Base-by-base conservation (phyloP, 2,797 vertebrate genomes). In the Cirrhinus mrigala region DNA sequence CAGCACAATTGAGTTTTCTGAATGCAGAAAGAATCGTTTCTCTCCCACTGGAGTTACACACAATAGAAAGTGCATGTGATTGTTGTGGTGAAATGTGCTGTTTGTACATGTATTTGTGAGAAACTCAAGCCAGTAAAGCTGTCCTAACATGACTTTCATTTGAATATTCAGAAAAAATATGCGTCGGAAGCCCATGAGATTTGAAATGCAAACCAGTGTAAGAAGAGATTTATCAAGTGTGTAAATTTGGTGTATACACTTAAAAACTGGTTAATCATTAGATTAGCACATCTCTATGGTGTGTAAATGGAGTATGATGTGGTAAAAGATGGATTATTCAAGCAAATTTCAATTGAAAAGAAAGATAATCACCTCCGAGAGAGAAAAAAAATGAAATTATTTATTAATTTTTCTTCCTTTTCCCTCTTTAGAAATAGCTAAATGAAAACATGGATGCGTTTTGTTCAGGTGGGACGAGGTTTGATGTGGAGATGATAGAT, bases 391-490 rank as follows among this genome's bases (percentile, higher is more conserved):
- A 91, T 84, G 3, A 20, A 46, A 46, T 46, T 10, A 7, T 74
- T 29, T 6, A 75, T 54, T 22, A 4, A 2, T 75, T n/a, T n/a
- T 56, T 79, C 77, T 74, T 87, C 22, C 88, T 14, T 73, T 81
- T 83, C 82, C 76, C 70, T 79, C 69, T 73, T 71, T 81, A 76
- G 68, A 76, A 83, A 54, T 88, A 89, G 82, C 71, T 85, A 68
- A 80, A 80, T 73, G 82, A 73, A 73, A 82, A 62, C 87, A 87
- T 88, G 92, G 92, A 92, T 90, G 91, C 91, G 86, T 90, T 92
- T 90, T 89, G 89, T 79, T 87, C 92, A 93, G 90, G 90, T 91
- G 93, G 92, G 88, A 92, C 91, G 90, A 93, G 90, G 93, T 95
- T 94, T 92, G 93, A 90, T 86, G 82, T 91, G 83, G 88, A 85